These are phyloP conservation scores for Halyomorpha halys DNA, from an alignment of 1,140 invertebrate genomes.

Conservation along the genomic window DNA sequence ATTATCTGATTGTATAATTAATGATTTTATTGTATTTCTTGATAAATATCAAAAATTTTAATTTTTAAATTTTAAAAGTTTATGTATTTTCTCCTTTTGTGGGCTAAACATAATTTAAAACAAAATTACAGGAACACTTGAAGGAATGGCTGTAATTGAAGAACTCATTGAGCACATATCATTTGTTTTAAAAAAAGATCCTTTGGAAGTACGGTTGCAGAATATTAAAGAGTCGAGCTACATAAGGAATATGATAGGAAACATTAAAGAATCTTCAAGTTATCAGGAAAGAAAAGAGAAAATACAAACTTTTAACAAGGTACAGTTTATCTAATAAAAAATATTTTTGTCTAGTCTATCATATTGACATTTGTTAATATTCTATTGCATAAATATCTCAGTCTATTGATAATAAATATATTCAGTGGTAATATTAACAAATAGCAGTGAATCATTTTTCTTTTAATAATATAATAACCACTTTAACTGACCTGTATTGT, in stretches of 20 bases:
- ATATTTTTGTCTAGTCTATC: too few species aligned
- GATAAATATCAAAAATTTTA: too few species aligned
- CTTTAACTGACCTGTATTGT: too few species aligned
- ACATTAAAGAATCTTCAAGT: neutral
- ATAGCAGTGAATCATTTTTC: too few species aligned
- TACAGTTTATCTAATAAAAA: conserved; percentile 48
- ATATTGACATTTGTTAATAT: too few species aligned
- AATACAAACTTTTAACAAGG: neutral
- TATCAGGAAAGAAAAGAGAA: neutral
- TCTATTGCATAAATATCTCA: too few species aligned
- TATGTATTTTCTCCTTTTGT: neutral
- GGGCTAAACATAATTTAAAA: conserved; percentile 27
- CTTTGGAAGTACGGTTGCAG: conserved; percentile 49
- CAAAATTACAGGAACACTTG: conserved; percentile 43
- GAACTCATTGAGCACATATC: conserved; percentile 73
- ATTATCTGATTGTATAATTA: too few species aligned
- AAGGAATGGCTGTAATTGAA: conserved; percentile 57
- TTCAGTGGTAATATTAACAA: too few species aligned
- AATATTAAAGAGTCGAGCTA: conserved; percentile 43
- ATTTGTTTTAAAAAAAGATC: conserved; percentile 50
- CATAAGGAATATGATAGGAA: neutral
- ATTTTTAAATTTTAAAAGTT: too few species aligned
- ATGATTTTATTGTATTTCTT: too few species aligned
- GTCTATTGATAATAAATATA: too few species aligned
- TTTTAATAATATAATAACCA: too few species aligned